These are phyloP conservation scores for Gibbula magus DNA, from an alignment of 2,888 invertebrate species.

Conservation along the genomic window DNA sequence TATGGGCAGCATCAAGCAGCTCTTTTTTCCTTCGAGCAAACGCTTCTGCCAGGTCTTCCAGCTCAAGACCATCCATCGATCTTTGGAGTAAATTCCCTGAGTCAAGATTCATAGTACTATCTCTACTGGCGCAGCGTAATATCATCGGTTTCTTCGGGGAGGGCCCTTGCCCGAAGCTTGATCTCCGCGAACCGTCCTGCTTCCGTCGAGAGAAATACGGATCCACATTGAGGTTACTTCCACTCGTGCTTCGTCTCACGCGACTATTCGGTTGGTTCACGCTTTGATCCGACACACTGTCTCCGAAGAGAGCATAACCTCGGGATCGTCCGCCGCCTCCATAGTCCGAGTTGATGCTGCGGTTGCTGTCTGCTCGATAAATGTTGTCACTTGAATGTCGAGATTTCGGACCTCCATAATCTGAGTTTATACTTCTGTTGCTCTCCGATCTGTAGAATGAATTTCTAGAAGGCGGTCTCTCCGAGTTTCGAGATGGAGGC, in stretches of 20 bases:
- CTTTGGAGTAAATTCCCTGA: neutral
- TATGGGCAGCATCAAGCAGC: neutral
- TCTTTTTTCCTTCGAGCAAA: neutral
- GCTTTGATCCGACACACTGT: neutral
- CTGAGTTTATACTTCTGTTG: neutral
- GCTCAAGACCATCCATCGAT: neutral
- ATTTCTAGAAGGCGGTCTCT: slow-evolving; percentile 6
- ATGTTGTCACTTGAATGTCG: neutral
- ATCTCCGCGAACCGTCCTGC: neutral
- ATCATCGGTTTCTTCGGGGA: slow-evolving; percentile 5
- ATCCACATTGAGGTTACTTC: slow-evolving; percentile 4
- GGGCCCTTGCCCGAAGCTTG: neutral
- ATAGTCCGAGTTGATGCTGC: neutral
- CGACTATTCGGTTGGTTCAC: neutral
- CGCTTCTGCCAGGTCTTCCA: neutral
- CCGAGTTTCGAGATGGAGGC: neutral
- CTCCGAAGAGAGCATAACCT: slow-evolving; percentile 10
- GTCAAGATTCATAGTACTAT: neutral
- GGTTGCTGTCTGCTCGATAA: neutral
- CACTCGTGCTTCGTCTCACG: neutral
- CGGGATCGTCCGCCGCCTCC: neutral
- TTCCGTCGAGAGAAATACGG: neutral
- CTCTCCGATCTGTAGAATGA: neutral
- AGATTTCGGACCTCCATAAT: neutral
- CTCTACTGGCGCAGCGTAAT: neutral